Evolutionary conservation across 2,113 vertebrate species (phyloP).

Genomic region (Merops nubicus): DNA sequence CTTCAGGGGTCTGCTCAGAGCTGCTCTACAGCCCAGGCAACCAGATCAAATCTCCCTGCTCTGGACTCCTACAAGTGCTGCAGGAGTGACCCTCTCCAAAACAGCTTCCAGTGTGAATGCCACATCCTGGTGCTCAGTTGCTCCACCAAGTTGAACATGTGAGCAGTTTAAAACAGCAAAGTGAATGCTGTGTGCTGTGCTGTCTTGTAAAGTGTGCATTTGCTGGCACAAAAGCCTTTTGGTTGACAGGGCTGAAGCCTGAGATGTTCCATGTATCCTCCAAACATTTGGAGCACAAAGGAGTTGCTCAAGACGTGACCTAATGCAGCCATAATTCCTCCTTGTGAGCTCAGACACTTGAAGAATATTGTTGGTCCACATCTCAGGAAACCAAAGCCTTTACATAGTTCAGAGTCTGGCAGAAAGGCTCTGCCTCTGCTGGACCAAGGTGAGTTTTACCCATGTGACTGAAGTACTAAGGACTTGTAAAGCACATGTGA

Average conservation of each 20-base stretch:
- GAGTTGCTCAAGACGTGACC: background rate
- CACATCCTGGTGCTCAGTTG: background rate
- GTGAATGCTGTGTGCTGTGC: background rate
- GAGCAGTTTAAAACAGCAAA: background rate
- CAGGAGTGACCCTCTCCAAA: background rate
- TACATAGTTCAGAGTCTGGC: background rate
- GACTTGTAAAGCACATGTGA: background rate
- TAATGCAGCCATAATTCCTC: background rate
- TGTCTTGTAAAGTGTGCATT: background rate
- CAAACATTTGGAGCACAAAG: background rate
- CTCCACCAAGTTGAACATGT: background rate
- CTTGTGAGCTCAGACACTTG: background rate
- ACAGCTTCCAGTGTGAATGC: fast-evolving
- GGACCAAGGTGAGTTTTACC: background rate
- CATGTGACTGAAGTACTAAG: background rate
- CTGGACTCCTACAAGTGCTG: background rate
- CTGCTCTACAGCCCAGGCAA: background rate
- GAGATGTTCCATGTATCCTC: background rate
- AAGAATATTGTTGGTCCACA: background rate
- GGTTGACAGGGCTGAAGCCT: background rate
- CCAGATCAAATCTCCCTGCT: background rate
- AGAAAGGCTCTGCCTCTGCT: background rate
- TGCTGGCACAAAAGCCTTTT: background rate
- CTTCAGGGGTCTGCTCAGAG: background rate
- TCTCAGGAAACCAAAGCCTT: background rate